These are phyloP conservation scores for Taphrorychus bicolor DNA, from an alignment of 2,888 invertebrate species.

Conservation along the genomic window DNA sequence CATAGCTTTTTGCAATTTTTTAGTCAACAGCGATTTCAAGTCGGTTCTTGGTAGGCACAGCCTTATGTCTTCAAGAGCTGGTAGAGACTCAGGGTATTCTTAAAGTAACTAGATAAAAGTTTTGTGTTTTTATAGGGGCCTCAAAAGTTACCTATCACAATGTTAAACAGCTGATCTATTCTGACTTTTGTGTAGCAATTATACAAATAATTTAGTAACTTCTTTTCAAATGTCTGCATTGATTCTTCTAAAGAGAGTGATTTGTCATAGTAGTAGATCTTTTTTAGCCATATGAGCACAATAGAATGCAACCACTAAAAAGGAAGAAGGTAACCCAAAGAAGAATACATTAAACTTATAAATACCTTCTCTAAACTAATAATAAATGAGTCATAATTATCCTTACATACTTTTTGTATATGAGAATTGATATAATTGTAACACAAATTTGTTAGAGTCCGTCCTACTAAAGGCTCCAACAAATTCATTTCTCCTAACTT, in stretches of 20 bases:
- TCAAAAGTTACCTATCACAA: conserved; percentile 77
- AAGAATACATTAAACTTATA: background rate
- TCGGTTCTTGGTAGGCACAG: conserved; percentile 87
- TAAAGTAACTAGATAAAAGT: no score
- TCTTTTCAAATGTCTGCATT: conserved; percentile 74
- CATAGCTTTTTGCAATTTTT: conserved; percentile 80
- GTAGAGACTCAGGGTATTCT: conserved; percentile 95
- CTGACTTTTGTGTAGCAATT: conserved; percentile 88
- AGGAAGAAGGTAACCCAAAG: background rate
- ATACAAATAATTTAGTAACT: conserved; percentile 82
- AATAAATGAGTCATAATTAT: conserved; percentile 87
- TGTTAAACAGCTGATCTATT: conserved; percentile 93
- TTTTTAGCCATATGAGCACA: conserved; percentile 85
- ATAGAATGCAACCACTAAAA: conserved; percentile 83
- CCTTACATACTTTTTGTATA: conserved; percentile 84
- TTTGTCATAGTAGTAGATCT: conserved; percentile 77
- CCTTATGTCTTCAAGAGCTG: conserved; percentile 89
- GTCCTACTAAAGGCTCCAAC: conserved; percentile 83
- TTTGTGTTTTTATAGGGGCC: background rate
- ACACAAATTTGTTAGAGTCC: conserved; percentile 83
- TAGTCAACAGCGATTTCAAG: conserved; percentile 77
- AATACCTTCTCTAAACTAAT: conserved; percentile 74
- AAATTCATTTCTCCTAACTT: conserved; percentile 78
- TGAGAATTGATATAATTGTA: conserved; percentile 83
- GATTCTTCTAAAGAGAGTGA: conserved; percentile 66